Evolutionary conservation across 2,797 vertebrate species (phyloP), one percentile per base, ranked within the genome.

Genomic region (Sternarchorhynchus goeldii): DNA sequence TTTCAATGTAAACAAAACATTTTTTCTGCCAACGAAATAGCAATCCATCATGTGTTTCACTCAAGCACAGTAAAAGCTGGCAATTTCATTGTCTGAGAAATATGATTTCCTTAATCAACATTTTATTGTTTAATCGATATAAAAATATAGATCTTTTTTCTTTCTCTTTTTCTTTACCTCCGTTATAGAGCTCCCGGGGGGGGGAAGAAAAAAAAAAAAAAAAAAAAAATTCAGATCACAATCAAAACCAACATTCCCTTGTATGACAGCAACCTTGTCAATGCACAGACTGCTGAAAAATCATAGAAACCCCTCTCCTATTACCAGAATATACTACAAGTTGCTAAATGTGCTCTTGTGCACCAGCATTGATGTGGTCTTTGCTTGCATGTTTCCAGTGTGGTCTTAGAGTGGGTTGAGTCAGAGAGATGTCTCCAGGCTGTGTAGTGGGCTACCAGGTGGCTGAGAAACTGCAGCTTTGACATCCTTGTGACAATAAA

Each of bases 391-490:
- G 20, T 50, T 59, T 67, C 67, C 65, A 55, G 72, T 16, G 39
- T 64, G 63, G 41, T 56, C 20, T 76, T 55, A 57, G 62, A 1
- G 21, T 29, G 18, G 16, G 8, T 64, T 64, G 32, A 76, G 75
- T 92, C 92, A 96, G 89, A 99, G 95, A 72, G 96, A 98, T 85
- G 97, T 99, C 92, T 99, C 98, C 94, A 99, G 94, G 92, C 96
- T 98, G 94, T 99, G 96, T 89, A 99, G 94, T 76, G 97, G 97
- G 91, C 97, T 99, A 88, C 96, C 96, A 73, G 96, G 96, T 90
- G 96, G 95, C 77, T 94, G 95, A 82, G 95, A 94, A 90, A 95
- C 93, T 89, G 92, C 91, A 82, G 93, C 92, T 92, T 95, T 95
- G 90, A 95, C 91, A 81, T 97, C 95, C 81, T 94, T 96, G 36